Percentiles rank a stretch among this genome's conserved stretches.
phyloP scores from a whole-genome alignment of 2,797 vertebrate species.

The Steatocranus sp. region DNA sequence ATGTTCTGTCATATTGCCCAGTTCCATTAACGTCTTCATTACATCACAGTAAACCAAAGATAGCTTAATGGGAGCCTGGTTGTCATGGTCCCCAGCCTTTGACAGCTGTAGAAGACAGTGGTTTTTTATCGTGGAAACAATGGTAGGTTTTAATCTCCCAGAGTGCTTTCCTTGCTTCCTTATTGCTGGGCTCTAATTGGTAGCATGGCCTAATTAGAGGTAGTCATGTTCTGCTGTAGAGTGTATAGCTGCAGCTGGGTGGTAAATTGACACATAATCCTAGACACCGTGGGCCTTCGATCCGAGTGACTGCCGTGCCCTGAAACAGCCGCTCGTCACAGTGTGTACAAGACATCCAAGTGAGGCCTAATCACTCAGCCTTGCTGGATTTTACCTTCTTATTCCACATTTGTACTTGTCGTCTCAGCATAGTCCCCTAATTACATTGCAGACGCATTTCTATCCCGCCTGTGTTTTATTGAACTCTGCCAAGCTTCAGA shows the following conservation, averaged over 20 bases:
- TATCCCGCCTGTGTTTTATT: conserved; percentile 42
- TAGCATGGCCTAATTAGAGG: conserved; percentile 76
- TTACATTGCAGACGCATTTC: conserved; percentile 62
- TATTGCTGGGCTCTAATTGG: conserved; percentile 72
- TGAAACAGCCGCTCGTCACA: conserved; percentile 57
- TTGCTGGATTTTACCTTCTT: conserved; percentile 69
- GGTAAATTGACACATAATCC: conserved; percentile 79
- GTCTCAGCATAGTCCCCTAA: conserved; percentile 67
- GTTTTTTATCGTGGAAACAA: conserved; percentile 33
- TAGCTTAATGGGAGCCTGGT: background rate
- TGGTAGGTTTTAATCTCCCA: conserved; percentile 45
- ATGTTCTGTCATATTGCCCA: background rate
- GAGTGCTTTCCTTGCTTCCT: conserved; percentile 43
- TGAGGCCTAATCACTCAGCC: conserved; percentile 70
- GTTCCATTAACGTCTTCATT: conserved; percentile 11
- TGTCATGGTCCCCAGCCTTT: conserved; percentile 17
- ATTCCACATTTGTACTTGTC: conserved; percentile 70
- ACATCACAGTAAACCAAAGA: conserved; percentile 11
- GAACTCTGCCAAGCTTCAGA: conserved; percentile 49
- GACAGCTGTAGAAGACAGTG: conserved; percentile 26
- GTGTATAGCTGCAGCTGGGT: conserved; percentile 69
- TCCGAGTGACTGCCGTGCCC: conserved; percentile 57
- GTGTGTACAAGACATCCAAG: conserved; percentile 64
- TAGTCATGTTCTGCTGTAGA: conserved; percentile 71
- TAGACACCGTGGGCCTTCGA: conserved; percentile 66